Evolutionary conservation across 2,888 invertebrate species (phyloP), one percentile per base, ranked within the genome.

Genomic region (Caradrina clavipalpis): DNA sequence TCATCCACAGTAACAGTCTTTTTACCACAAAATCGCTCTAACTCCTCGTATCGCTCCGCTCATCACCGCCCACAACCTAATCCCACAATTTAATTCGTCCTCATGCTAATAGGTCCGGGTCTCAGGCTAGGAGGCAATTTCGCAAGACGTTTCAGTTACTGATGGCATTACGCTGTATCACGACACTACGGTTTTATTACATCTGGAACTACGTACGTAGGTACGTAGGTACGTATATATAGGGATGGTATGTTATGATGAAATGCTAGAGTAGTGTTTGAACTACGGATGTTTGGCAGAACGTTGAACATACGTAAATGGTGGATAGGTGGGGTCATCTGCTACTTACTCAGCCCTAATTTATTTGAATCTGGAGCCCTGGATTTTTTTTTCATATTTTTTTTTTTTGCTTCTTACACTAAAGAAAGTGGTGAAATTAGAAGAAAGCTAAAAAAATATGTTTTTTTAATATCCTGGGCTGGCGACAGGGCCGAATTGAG

Each of bases 101-200:
- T 81, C 88, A 89, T 88, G 89, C 89, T 91, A 92, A 91, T 91
- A 88, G 89, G 83, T 80, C 73, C 84, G 77, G 82, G 86, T 85
- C 81, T 83, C 78, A 73, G 80, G 84, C 81, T 80, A 74, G 85
- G 62, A 80, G 87, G 88, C 89, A 91, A 90, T 90, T 88, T 88
- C 86, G 77, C 86, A 88, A 91, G 91, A 90, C 87, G 88, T 85
- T 85, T 86, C 86, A 84, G 81, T 86, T 83, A 83, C 87, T 87
- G 88, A 88, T 88, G 82, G 78, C 67, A 87, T 89, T 86, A 86
- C 60, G 74, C 79, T 74, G 80, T 80, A 78, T 75, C 76, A 65
- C 68, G 69, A 72, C 67, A 67, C 78, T 79, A 51, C 56, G 56
- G 67, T 67, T 72, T 67, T 64, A 72, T 67, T 64, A 72, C 56